Percentiles rank a stretch among this genome's conserved stretches.
Conservation (phyloP, 2,113 vertebrate genomes). For the Donacobius atricapilla region DNA sequence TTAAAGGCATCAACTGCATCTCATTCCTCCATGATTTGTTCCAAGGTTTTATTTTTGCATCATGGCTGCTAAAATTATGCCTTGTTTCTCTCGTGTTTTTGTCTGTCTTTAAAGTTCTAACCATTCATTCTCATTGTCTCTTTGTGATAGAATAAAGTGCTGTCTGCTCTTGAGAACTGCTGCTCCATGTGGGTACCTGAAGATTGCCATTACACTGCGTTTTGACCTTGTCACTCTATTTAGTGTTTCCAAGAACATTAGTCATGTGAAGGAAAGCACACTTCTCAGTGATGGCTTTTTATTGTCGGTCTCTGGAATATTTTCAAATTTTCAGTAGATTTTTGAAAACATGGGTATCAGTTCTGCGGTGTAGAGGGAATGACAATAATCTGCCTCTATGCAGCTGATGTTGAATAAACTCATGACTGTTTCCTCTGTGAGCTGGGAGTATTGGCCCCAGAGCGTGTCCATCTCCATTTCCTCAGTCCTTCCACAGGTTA, state of each 20-base stretch:
- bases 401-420: neutral
- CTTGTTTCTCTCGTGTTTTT: neutral
- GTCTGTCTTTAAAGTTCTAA: neutral
- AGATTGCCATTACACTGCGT: neutral
- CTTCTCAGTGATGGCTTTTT: neutral
- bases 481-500: neutral
- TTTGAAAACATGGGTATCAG: neutral
- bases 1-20: neutral
- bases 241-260: neutral
- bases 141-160: neutral
- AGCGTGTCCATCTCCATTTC: neutral
- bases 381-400: neutral
- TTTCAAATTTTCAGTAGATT: neutral
- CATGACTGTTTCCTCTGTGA: neutral
- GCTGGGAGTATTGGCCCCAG: neutral
- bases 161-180: neutral
- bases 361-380: neutral
- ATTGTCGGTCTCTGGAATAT: neutral
- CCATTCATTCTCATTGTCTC: neutral
- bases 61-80: neutral
- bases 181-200: neutral
- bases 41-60: neutral
- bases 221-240: neutral
- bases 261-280: neutral
- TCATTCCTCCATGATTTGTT: neutral